Conservation (phyloP, 2,888 invertebrate genomes). For the Calameuta idolon region DNA sequence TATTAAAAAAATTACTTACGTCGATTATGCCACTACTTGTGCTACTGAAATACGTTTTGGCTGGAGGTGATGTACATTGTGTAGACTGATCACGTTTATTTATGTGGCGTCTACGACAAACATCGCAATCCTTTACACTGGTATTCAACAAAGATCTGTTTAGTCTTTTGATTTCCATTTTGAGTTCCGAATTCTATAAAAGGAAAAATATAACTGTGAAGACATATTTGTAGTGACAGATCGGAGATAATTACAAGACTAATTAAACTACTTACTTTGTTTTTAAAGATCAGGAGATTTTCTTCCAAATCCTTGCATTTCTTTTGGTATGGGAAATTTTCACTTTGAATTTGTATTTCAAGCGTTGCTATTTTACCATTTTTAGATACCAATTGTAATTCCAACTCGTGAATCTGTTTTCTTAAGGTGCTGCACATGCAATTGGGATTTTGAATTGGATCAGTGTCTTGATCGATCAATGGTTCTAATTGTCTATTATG, state of each 20-base stretch:
- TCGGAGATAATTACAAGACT: neutral
- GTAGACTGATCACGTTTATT: slow-evolving; percentile 47
- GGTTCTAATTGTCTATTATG: slow-evolving; percentile 43
- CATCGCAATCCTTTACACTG: slow-evolving; percentile 47
- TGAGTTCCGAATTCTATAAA: slow-evolving; percentile 38
- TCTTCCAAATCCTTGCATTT: slow-evolving; percentile 56
- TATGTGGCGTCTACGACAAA: slow-evolving; percentile 39
- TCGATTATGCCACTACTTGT: slow-evolving; percentile 47
- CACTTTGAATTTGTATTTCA: slow-evolving; percentile 52
- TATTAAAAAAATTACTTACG: slow-evolving; percentile 37
- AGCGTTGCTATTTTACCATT: slow-evolving; percentile 54
- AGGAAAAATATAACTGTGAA: neutral
- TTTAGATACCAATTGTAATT: slow-evolving; percentile 51
- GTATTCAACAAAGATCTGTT: slow-evolving; percentile 36
- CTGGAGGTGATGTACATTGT: slow-evolving; percentile 46
- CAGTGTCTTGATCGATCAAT: slow-evolving; percentile 12
- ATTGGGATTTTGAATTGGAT: neutral
- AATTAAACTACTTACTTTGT: slow-evolving; percentile 39
- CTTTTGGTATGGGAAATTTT: slow-evolving; percentile 53
- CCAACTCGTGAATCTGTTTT: slow-evolving; percentile 45
- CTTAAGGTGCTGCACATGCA: slow-evolving; percentile 28
- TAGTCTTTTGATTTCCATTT: slow-evolving; percentile 41
- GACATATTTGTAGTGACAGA: neutral
- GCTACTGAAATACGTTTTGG: slow-evolving; percentile 34
- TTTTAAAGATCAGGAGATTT: slow-evolving; percentile 35